Evolutionary conservation across 2,113 vertebrate genomes (phyloP).

Genomic region (Sapayoa aenigma): DNA sequence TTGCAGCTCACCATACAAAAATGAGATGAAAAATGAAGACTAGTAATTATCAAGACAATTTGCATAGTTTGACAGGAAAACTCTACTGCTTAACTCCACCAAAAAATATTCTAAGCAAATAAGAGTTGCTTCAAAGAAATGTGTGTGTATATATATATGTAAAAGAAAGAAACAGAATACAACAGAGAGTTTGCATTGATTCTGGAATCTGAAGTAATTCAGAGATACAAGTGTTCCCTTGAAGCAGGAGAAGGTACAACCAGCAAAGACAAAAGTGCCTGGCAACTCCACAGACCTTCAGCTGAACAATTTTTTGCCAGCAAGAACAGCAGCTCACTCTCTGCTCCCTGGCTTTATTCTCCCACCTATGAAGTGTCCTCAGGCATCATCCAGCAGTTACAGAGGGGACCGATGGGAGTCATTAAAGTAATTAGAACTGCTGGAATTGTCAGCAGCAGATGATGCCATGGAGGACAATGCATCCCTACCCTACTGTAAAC

Average conservation of each 20-base stretch:
- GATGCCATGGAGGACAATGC: constrained; percentile 42
- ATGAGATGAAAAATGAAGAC: neutral
- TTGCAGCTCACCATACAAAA: neutral
- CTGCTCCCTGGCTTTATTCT: neutral
- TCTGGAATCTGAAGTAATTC: neutral
- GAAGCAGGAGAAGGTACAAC: neutral
- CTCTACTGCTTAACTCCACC: neutral
- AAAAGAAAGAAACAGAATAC: neutral
- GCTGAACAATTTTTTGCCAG: neutral
- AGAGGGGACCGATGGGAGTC: constrained; percentile 11
- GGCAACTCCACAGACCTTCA: neutral
- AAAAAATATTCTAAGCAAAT: neutral
- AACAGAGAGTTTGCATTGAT: neutral
- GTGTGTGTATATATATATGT: fast-evolving
- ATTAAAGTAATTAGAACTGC: constrained; percentile 51
- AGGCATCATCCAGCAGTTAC: constrained; percentile 25
- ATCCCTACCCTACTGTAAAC: constrained; percentile 29
- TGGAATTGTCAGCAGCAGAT: constrained; percentile 27
- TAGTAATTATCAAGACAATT: neutral
- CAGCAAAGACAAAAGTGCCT: neutral
- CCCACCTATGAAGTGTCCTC: constrained; percentile 23
- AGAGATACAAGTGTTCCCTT: neutral
- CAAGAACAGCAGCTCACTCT: neutral
- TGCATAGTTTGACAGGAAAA: neutral
- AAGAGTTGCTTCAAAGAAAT: neutral